Evolutionary conservation across 1,140 invertebrate species (phyloP).

Genomic region (Diprion similis): DNA sequence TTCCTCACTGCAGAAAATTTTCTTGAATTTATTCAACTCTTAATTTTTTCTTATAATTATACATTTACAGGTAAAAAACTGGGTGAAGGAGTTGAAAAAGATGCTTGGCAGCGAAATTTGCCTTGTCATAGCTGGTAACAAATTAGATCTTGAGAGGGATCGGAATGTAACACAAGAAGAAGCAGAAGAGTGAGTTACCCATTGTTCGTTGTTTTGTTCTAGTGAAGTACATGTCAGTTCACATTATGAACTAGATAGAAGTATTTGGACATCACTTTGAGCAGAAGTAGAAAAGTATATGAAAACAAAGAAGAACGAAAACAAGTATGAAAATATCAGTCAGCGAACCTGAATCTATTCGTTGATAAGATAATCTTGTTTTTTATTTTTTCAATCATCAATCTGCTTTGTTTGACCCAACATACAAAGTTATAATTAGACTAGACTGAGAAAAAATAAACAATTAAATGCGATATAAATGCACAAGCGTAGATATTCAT

Average conservation of each 20-base stretch:
- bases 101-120: slow-evolving; percentile 94
- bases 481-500: no score
- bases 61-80: slow-evolving; percentile 86
- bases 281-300: not conserved
- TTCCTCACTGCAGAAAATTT: no score
- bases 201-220: slow-evolving; percentile 10
- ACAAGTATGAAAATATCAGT: no score
- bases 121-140: slow-evolving; percentile 96
- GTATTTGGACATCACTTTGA: no score
- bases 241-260: no score
- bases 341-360: not conserved
- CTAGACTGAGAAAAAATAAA: not conserved
- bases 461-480: no score
- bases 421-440: not conserved
- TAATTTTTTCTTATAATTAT: slow-evolving; percentile 24
- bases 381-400: slow-evolving; percentile 6
- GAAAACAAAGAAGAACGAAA: slow-evolving; percentile 18
- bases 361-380: slow-evolving; percentile 18
- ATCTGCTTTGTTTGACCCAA: no score
- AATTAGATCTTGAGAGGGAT: slow-evolving; percentile 94
- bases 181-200: slow-evolving; percentile 80
- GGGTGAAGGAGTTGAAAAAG: slow-evolving; percentile 97
- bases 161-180: slow-evolving; percentile 83
- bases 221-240: not conserved
- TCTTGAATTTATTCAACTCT: slow-evolving; percentile 11